Conservation (phyloP, 1,140 invertebrate species). For the Nixonia krombeini region DNA sequence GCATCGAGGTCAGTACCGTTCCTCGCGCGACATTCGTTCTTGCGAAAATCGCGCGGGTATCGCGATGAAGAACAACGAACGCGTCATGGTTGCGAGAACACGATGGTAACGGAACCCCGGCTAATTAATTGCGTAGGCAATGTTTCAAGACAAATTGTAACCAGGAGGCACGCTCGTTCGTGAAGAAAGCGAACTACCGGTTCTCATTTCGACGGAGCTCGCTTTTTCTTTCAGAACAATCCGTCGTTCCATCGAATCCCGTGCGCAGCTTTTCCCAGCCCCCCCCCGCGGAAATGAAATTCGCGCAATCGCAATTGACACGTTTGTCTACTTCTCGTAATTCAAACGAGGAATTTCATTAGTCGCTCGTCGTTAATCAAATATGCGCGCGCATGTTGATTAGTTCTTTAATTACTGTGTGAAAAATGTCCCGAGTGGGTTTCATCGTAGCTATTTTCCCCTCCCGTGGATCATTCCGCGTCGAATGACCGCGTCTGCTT, state of each 20-base stretch:
- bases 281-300: too few relatives aligned
- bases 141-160: slow-evolving; percentile 21
- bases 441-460: too few relatives aligned
- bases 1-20: slow-evolving; percentile 10
- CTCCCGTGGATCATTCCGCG: too few relatives aligned
- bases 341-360: background rate
- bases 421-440: too few relatives aligned
- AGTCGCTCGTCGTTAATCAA: too few relatives aligned
- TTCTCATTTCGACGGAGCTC: slow-evolving; percentile 5
- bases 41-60: slow-evolving; percentile 6
- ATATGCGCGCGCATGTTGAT: too few relatives aligned
- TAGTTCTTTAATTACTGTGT: background rate
- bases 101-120: slow-evolving; percentile 21
- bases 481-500: too few relatives aligned
- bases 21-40: slow-evolving; percentile 1
- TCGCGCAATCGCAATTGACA: slow-evolving; percentile 1
- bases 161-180: slow-evolving; percentile 5
- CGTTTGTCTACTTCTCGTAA: too few relatives aligned
- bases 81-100: slow-evolving; percentile 12
- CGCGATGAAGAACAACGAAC: slow-evolving; percentile 8
- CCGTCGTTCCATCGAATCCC: slow-evolving; percentile 15
- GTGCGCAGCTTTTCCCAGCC: too few relatives aligned
- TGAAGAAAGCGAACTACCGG: slow-evolving; percentile 29
- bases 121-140: slow-evolving; percentile 23
- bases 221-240: slow-evolving; percentile 24